Evolutionary conservation across 2,888 invertebrate genomes (phyloP).

Genomic region (Patella caerulea): DNA sequence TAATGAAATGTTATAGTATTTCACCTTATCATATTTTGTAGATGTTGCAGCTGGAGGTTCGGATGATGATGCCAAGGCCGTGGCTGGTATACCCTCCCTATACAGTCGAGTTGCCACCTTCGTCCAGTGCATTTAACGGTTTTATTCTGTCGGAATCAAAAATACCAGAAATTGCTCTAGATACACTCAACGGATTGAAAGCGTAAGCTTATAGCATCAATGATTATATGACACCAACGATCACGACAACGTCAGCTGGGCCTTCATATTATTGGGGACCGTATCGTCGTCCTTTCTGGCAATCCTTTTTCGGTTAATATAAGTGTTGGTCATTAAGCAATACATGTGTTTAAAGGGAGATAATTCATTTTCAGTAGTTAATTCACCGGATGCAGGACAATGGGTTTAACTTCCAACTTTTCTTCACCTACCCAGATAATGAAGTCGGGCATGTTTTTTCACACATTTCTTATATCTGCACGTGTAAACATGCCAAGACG

Average conservation of each 20-base stretch:
- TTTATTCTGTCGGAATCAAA: slow-evolving; percentile 84
- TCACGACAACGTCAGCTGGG: not conserved
- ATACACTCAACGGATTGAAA: slow-evolving; percentile 84
- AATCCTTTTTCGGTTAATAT: too few species aligned
- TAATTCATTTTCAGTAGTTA: too few species aligned
- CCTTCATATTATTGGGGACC: not conserved
- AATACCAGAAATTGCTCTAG: slow-evolving; percentile 82
- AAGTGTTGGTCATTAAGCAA: too few species aligned
- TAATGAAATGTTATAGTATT: too few species aligned
- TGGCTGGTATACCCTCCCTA: slow-evolving; percentile 87
- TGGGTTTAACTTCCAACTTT: too few species aligned
- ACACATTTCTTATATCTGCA: too few species aligned
- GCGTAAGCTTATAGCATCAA: slow-evolving; percentile 65
- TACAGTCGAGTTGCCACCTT: slow-evolving; percentile 85
- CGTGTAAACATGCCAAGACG: too few species aligned
- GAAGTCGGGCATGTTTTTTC: too few species aligned
- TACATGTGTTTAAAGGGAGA: too few species aligned
- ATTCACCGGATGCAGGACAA: too few species aligned
- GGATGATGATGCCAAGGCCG: slow-evolving; percentile 92
- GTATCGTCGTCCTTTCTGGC: too few species aligned
- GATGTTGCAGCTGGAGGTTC: slow-evolving; percentile 78
- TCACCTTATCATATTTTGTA: slow-evolving; percentile 37
- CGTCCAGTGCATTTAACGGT: slow-evolving; percentile 77
- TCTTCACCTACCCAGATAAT: too few species aligned
- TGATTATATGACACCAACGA: not conserved